Evolutionary conservation across 2,113 vertebrate species (phyloP).

Genomic region (Hymenochirus boettgeri): DNA sequence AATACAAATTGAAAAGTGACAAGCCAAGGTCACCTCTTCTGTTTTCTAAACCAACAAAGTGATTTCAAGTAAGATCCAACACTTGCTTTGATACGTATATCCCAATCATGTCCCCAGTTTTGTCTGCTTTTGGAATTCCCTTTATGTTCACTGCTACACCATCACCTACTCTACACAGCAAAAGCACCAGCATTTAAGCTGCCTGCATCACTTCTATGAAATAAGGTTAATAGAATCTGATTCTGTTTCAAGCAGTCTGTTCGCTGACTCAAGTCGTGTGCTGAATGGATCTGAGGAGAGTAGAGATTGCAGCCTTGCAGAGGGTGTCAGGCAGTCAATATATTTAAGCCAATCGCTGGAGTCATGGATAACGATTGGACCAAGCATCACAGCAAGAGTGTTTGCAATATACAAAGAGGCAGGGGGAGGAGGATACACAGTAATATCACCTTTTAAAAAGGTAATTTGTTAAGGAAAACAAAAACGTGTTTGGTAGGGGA

Average conservation of each 20-base stretch:
- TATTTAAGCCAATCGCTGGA: conserved; percentile 76
- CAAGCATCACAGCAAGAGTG: conserved; percentile 73
- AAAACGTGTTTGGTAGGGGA: background rate
- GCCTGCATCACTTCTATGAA: conserved; percentile 52
- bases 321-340: conserved; percentile 71
- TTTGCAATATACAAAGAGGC: conserved; percentile 75
- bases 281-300: conserved; percentile 68
- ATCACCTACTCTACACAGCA: conserved; percentile 58
- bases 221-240: conserved; percentile 57
- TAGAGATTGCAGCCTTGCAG: conserved; percentile 69
- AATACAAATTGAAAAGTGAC: conserved; percentile 59
- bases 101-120: conserved; percentile 71
- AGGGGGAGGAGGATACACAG: conserved; percentile 54
- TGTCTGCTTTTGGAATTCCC: conserved; percentile 47
- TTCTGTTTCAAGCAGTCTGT: conserved; percentile 54
- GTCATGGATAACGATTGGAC: conserved; percentile 69
- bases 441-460: background rate
- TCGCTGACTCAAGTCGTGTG: conserved; percentile 74
- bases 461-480: background rate
- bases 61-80: conserved; percentile 83
- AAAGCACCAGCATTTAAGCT: conserved; percentile 22
- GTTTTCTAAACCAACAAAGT: conserved; percentile 54
- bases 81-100: conserved; percentile 64
- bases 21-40: conserved; percentile 71
- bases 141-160: conserved; percentile 47